Percentiles rank a stretch among this genome's conserved stretches.
Evolutionary conservation across 2,113 vertebrate species (phyloP).

Genomic region (Manacus vitellinus): DNA sequence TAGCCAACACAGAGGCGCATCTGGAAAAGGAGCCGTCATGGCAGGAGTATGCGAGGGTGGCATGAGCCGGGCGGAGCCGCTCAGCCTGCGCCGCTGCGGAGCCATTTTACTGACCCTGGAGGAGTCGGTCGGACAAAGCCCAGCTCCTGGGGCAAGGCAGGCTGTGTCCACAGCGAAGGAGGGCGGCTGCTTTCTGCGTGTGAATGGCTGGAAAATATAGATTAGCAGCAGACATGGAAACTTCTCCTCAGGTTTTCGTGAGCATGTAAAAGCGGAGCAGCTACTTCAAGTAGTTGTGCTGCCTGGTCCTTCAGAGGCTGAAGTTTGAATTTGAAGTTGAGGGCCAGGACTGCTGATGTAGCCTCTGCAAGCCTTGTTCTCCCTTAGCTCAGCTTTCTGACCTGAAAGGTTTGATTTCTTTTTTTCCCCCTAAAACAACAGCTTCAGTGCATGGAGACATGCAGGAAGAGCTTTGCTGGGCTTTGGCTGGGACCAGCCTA

Average conservation of each 20-base stretch:
- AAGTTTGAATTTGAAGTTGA: not conserved
- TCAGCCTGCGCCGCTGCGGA: not conserved
- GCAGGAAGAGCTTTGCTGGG: not conserved
- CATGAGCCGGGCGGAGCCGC: constrained; percentile 44
- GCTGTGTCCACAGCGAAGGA: not conserved
- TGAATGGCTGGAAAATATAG: not conserved
- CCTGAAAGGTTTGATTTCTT: not conserved
- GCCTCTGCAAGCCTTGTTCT: not conserved
- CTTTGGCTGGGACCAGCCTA: not conserved
- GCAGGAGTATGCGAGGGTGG: constrained; percentile 53
- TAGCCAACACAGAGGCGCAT: constrained; percentile 49
- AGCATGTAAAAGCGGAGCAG: not conserved
- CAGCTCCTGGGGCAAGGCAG: not conserved
- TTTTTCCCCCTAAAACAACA: not conserved
- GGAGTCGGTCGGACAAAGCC: not conserved
- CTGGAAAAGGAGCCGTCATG: constrained; percentile 66
- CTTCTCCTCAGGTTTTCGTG: not conserved
- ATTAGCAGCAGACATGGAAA: not conserved
- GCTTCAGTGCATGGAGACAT: fast-evolving
- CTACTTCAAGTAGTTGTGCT: not conserved
- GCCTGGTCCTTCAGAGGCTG: not conserved
- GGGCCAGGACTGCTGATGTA: not conserved
- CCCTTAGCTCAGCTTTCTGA: not conserved
- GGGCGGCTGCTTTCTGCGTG: fast-evolving
- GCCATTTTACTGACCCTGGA: not conserved